Conservation (phyloP, 2,797 vertebrate species). For the Spondyliosoma cantharus region DNA sequence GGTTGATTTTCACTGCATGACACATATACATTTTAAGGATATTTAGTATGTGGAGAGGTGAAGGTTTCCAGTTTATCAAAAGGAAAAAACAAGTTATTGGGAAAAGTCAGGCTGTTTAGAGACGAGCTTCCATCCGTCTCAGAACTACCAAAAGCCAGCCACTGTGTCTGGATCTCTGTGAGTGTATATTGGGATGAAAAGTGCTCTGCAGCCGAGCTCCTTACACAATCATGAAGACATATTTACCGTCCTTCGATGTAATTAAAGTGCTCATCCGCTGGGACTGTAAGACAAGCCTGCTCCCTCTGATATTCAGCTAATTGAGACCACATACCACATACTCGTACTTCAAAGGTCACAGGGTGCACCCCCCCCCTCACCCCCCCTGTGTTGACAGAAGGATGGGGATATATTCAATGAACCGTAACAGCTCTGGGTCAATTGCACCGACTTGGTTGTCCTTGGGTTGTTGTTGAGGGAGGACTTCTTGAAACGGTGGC, state of each 20-base stretch:
- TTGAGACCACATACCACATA: conserved; percentile 57
- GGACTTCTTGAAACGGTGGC: conserved; percentile 53
- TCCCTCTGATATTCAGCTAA: conserved; percentile 69
- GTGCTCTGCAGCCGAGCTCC: conserved; percentile 32
- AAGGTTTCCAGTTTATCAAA: background rate
- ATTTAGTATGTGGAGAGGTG: background rate
- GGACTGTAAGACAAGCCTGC: conserved; percentile 45
- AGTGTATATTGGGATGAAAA: conserved; percentile 46
- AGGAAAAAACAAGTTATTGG: background rate
- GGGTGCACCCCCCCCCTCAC: background rate
- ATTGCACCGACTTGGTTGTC: conserved; percentile 51
- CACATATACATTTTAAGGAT: background rate
- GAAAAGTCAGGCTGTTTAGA: background rate
- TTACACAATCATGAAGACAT: conserved; percentile 28
- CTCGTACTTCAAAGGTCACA: conserved; percentile 68
- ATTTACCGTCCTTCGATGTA: conserved; percentile 70
- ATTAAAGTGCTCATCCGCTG: conserved; percentile 68
- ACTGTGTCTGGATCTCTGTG: conserved; percentile 8
- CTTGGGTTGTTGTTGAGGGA: conserved; percentile 64
- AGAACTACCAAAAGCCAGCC: conserved; percentile 6
- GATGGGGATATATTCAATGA: conserved; percentile 56
- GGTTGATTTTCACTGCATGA: too few species aligned
- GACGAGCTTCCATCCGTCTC: background rate
- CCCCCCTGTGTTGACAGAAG: conserved; percentile 49
- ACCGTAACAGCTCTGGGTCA: conserved; percentile 56